Percentiles rank a stretch among this genome's conserved stretches.
phyloP scores from a whole-genome alignment of 1,140 invertebrate species.

The Ephestia elutella region DNA sequence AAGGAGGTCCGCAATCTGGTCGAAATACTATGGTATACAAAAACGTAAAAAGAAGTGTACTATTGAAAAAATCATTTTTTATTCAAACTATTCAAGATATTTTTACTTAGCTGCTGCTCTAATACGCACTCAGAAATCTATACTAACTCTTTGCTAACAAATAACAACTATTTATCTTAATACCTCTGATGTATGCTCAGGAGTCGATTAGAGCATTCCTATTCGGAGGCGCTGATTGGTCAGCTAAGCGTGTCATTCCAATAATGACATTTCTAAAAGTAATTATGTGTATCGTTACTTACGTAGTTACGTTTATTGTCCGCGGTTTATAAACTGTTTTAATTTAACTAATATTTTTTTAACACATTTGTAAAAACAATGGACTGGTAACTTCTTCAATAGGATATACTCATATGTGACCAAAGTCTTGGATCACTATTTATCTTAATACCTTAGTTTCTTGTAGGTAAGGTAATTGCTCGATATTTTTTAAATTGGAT shows the following conservation, averaged over 20 bases:
- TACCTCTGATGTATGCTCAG: slow-evolving; percentile 2
- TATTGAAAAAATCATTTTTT: no score
- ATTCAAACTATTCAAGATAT: no score
- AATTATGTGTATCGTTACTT: not conserved
- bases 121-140: not conserved
- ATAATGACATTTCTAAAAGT: slow-evolving; percentile 30
- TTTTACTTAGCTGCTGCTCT: not conserved
- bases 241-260: slow-evolving; percentile 25
- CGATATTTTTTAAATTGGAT: no score
- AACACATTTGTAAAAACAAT: not conserved
- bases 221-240: slow-evolving; percentile 19
- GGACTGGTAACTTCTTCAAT: no score
- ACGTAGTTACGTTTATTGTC: not conserved
- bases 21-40: no score
- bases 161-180: slow-evolving; percentile 6
- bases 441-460: not conserved
- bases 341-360: not conserved
- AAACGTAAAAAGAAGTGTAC: no score
- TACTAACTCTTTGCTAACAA: slow-evolving; percentile 5
- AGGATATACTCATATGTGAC: not conserved
- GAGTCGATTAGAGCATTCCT: slow-evolving; percentile 8
- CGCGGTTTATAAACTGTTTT: not conserved
- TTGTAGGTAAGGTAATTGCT: not conserved
- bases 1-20: no score
- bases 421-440: not conserved